Evolutionary conservation across 2,113 vertebrate species (phyloP).

Genomic region (Campylomormyrus tamandua): DNA sequence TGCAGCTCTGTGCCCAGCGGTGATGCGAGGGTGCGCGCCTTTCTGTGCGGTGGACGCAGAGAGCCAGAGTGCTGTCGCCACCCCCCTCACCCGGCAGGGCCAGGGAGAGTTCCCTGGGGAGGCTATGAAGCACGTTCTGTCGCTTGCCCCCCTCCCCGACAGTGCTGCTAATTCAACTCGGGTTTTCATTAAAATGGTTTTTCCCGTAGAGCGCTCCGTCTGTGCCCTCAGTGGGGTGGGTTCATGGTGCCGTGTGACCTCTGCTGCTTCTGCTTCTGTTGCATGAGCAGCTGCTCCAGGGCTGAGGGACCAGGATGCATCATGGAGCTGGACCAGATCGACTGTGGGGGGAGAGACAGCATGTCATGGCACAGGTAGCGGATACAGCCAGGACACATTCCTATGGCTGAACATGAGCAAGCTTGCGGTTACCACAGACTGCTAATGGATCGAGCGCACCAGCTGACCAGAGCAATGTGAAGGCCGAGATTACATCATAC

Average conservation of each 20-base stretch:
- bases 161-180: constrained; percentile 52
- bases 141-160: constrained; percentile 64
- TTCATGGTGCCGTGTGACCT: constrained; percentile 91
- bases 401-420: not conserved
- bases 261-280: constrained; percentile 99
- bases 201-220: constrained; percentile 59
- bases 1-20: constrained; percentile 67
- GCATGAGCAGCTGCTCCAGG: constrained; percentile 97
- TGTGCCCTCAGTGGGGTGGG: constrained; percentile 85
- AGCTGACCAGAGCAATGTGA: not conserved
- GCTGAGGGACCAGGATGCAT: constrained; percentile 97
- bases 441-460: not conserved
- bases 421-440: not conserved
- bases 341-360: constrained; percentile 57
- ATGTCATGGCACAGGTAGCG: not conserved
- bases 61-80: constrained; percentile 52
- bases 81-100: constrained; percentile 56
- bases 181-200: constrained; percentile 61
- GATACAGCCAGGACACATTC: not conserved
- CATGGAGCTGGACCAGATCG: constrained; percentile 99
- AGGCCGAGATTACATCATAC: not conserved
- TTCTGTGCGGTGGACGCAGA: constrained; percentile 64
- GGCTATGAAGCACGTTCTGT: constrained; percentile 41
- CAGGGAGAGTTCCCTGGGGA: constrained; percentile 46
- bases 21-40: constrained; percentile 77